Conservation (phyloP, 2,888 invertebrate genomes). For the Mesorhabditis belari region DNA sequence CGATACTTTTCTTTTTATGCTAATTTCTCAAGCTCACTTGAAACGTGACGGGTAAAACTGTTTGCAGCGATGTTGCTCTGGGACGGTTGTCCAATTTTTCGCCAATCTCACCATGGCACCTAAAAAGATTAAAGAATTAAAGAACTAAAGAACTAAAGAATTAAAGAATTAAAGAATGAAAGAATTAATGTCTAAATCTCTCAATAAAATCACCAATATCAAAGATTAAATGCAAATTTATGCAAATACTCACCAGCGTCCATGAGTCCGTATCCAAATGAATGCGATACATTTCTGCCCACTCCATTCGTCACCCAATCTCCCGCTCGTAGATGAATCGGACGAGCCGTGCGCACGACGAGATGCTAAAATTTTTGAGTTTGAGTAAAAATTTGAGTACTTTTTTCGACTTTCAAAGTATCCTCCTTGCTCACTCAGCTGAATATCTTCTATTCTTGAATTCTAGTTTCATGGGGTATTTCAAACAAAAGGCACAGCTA, state of each 20-base stretch:
- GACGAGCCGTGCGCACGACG: constrained; percentile 79
- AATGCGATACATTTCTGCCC: constrained; percentile 89
- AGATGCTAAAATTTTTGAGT: constrained; percentile 73
- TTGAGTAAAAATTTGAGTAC: neutral
- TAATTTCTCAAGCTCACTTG: too few species aligned
- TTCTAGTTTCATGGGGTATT: too few species aligned
- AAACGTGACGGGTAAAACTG: constrained; percentile 55
- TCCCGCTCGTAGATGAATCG: constrained; percentile 52
- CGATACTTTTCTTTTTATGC: too few species aligned
- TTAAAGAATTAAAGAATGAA: too few species aligned
- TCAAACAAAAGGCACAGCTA: too few species aligned
- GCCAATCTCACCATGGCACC: constrained; percentile 62
- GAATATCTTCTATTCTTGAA: too few species aligned
- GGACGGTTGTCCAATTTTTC: constrained; percentile 78
- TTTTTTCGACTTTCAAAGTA: neutral
- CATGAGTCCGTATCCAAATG: constrained; percentile 92
- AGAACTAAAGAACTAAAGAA: too few species aligned
- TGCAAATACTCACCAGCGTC: constrained; percentile 64
- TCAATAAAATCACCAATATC: neutral
- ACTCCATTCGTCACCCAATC: constrained; percentile 84
- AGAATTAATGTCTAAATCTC: too few species aligned
- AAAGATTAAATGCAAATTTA: neutral
- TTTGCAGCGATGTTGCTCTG: constrained; percentile 76
- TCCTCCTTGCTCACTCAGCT: too few species aligned
- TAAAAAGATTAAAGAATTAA: too few species aligned